Percentiles rank a stretch among this genome's conserved stretches.
phyloP scores from a whole-genome alignment of 2,113 vertebrate species.

The Hippoglossus stenolepis region DNA sequence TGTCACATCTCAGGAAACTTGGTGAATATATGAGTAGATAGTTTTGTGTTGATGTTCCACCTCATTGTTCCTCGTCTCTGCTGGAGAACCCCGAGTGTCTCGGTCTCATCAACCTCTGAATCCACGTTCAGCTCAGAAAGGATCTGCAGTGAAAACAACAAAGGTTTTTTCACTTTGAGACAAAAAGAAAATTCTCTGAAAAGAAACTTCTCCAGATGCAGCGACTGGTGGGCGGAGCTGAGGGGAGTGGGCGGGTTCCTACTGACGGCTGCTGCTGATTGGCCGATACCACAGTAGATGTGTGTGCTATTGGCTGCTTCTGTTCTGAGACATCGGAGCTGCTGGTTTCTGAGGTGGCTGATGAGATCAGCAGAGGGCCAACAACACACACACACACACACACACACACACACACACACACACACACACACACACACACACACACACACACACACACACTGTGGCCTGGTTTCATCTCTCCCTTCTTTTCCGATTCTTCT shows the following conservation, averaged over 20 bases:
- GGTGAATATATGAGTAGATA: too few relatives aligned
- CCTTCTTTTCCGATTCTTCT: background rate
- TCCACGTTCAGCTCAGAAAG: too few relatives aligned
- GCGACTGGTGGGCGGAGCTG: slow-evolving; percentile 24
- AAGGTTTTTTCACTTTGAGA: background rate
- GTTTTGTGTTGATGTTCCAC: too few relatives aligned
- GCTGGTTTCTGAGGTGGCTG: slow-evolving; percentile 45
- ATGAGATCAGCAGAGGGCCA: slow-evolving; percentile 55
- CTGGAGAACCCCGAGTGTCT: too few relatives aligned
- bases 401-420: slow-evolving; percentile 27
- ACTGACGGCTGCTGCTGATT: slow-evolving; percentile 6
- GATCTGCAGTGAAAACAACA: background rate
- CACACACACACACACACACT: slow-evolving; percentile 22
- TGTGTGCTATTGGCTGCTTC: slow-evolving; percentile 16
- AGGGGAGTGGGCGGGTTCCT: background rate
- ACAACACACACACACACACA: slow-evolving; percentile 21
- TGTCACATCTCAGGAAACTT: too few relatives aligned
- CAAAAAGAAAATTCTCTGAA: background rate
- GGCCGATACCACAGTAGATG: background rate
- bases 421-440: slow-evolving; percentile 25
- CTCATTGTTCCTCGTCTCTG: too few relatives aligned
- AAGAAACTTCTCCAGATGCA: slow-evolving; percentile 6
- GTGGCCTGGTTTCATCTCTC: slow-evolving; percentile 28
- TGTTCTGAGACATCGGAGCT: slow-evolving; percentile 27
- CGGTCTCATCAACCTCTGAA: too few relatives aligned